Percentiles rank a stretch among this genome's conserved stretches.
Evolutionary conservation across 2,113 vertebrate species (phyloP).

Genomic region (Isurus oxyrinchus): DNA sequence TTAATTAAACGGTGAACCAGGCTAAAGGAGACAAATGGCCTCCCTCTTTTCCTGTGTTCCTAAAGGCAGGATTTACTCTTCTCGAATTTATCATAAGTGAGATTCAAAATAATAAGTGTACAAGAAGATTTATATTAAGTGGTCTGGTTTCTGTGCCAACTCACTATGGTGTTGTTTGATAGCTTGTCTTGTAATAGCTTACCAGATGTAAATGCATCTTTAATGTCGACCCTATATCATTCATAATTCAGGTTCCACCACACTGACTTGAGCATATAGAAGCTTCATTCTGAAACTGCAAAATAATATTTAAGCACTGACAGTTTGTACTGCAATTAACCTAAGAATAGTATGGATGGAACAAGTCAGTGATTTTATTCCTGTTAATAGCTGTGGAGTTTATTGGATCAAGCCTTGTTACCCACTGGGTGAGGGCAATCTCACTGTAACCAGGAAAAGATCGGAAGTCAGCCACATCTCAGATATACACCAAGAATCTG

Average conservation of each 20-base stretch:
- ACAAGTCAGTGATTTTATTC: background rate
- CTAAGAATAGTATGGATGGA: background rate
- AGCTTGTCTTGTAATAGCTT: background rate
- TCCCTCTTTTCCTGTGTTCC: background rate
- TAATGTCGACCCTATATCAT: background rate
- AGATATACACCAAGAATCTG: background rate
- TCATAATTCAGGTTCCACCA: background rate
- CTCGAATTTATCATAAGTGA: background rate
- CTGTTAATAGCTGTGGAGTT: background rate
- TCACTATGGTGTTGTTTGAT: background rate
- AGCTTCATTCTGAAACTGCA: too few species aligned
- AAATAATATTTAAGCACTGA: background rate
- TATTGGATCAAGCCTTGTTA: background rate
- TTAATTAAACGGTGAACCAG: background rate
- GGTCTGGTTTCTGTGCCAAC: background rate
- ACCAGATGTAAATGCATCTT: background rate
- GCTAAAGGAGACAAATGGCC: background rate
- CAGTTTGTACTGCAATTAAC: background rate
- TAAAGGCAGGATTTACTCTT: background rate
- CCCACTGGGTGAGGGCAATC: background rate
- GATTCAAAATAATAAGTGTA: background rate
- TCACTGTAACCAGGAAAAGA: background rate
- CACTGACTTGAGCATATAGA: background rate
- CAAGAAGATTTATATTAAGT: background rate
- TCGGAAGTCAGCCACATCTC: background rate